Evolutionary conservation across 2,888 invertebrate genomes (phyloP), one percentile per base, ranked within the genome.

Genomic region (Agriotes lineatus): DNA sequence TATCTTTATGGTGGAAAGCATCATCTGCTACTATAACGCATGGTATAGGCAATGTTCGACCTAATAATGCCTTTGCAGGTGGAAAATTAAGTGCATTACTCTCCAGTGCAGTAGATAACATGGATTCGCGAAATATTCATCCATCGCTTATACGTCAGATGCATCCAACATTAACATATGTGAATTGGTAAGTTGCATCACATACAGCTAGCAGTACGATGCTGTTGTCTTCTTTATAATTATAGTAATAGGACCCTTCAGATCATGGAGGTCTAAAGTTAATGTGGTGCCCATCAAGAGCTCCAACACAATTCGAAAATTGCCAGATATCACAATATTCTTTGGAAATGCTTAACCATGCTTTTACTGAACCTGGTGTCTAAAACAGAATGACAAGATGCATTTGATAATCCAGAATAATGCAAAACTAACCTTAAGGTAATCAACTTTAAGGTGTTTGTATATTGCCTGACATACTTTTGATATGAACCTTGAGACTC

Each of bases 141-240:
- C 75, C 76, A 75, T 78, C 78, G 48, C 73, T 74, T 35, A 76
- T 50, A 50, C 78, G 64, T 19, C 77, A 77, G 71, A 77, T 75
- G 7, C 64, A 59, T 2, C 75, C 78, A 60, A 74, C 69, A 74
- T 79, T 67, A n/a, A 74, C 58, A 69, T 75, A 76, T 6, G 67
- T 65, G 70, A 78, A 78, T 44, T 70, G 71, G 62, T 76, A 79
- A n/a, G 73, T 44, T 1, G 75, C 75, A 74, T 77, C 75, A 16
- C 70, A 75, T 7, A 78, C 14, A 16, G 72, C 78, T 37, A 80
- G 25, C 12, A 79, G 54, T 9, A 78, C 75, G 58, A 79, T 75
- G 22, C 77, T 77, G 54, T 76, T 67, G 37, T 39, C 42, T 2
- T 69, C 68, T 67, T 78, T 78, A 64, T 78, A 78, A 69, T 77